phyloP scores from a whole-genome alignment of 2,888 invertebrate genomes.

The Drosophila niveifrons region DNA sequence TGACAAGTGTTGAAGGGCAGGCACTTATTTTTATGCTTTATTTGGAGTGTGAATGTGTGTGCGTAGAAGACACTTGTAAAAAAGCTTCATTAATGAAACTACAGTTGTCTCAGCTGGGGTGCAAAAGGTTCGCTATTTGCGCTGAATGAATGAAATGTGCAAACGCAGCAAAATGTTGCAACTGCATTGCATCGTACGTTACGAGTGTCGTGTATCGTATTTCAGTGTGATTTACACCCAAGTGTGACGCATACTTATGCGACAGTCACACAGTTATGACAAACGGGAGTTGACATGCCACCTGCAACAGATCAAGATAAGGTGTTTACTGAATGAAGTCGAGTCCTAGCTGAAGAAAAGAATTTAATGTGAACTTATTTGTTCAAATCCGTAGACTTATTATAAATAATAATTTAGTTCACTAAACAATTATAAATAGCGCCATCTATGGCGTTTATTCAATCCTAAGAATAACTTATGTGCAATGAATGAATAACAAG shows the following conservation, averaged over 20 bases:
- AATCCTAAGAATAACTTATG: too few relatives aligned
- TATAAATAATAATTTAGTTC: too few relatives aligned
- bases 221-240: conserved; percentile 19
- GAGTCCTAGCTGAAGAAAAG: neutral
- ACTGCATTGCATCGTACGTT: conserved; percentile 16
- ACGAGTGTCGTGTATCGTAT: conserved; percentile 27
- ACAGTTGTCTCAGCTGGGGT: conserved; percentile 15
- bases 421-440: too few relatives aligned
- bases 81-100: conserved; percentile 46
- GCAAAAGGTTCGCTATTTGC: conserved; percentile 48
- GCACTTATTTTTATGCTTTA: conserved; percentile 44
- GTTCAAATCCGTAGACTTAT: neutral
- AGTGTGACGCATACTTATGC: conserved; percentile 7
- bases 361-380: neutral
- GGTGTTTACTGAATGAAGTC: neutral
- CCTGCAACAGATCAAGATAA: conserved; percentile 23
- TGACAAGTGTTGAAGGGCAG: conserved; percentile 61
- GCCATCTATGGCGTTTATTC: too few relatives aligned
- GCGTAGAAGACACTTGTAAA: conserved; percentile 33
- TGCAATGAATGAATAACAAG: too few relatives aligned
- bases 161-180: conserved; percentile 43
- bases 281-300: neutral
- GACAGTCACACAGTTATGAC: neutral
- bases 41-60: conserved; percentile 13
- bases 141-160: conserved; percentile 51